Percentiles rank a stretch among this genome's conserved stretches.
Evolutionary conservation across 2,113 vertebrate species (phyloP).

Genomic region (Psittacula cyanocephala): DNA sequence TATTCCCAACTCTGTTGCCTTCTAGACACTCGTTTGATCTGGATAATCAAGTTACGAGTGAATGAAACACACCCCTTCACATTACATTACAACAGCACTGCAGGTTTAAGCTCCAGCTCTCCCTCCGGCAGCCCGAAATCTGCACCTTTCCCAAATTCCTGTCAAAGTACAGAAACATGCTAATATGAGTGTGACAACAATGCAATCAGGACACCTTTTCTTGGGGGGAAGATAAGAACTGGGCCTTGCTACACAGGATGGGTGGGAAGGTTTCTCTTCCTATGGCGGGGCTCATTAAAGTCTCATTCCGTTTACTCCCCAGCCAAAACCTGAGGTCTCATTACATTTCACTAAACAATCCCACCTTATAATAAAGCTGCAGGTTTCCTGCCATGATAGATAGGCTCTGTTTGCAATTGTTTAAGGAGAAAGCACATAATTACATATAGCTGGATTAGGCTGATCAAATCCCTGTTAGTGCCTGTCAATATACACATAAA

Average conservation of each 20-base stretch:
- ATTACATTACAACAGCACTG: background rate
- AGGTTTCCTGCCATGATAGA: slow-evolving; percentile 17
- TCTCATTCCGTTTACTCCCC: background rate
- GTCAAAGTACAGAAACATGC: background rate
- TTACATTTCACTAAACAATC: slow-evolving; percentile 48
- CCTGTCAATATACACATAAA: slow-evolving; percentile 29
- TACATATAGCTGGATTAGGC: slow-evolving; percentile 41
- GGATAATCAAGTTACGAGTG: background rate
- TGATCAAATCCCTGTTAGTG: slow-evolving; percentile 41
- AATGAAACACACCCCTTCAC: background rate
- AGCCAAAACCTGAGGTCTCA: slow-evolving; percentile 16
- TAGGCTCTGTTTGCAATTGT: slow-evolving; percentile 38
- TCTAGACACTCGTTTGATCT: accelerated
- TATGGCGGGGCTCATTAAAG: background rate
- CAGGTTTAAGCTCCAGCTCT: background rate
- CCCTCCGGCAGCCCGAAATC: background rate
- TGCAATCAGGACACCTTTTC: background rate
- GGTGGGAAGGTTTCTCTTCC: slow-evolving; percentile 24
- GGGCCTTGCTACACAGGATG: slow-evolving; percentile 24
- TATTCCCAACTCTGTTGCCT: background rate
- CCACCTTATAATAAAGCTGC: slow-evolving; percentile 24
- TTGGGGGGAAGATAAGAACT: background rate
- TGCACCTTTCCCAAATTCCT: background rate
- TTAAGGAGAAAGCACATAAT: slow-evolving; percentile 39
- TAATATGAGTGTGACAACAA: background rate